Evolutionary conservation across 2,113 vertebrate genomes (phyloP).

Genomic region (Plecturocebus donacophilus): DNA sequence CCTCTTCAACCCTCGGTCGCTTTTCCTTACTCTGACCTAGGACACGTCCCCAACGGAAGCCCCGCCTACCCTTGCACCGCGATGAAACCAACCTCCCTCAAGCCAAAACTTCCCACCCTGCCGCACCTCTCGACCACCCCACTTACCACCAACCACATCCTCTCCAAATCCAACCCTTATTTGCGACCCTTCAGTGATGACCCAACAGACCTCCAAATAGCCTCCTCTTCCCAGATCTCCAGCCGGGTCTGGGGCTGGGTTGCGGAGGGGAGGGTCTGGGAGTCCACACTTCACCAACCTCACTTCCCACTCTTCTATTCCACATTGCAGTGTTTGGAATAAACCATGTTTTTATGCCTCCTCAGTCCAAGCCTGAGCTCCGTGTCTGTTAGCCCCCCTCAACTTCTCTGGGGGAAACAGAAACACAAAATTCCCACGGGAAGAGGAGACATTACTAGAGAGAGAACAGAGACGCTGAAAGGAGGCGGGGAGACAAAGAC

Average conservation of each 20-base stretch:
- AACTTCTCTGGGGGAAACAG: slow-evolving; percentile 24
- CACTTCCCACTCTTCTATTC: slow-evolving; percentile 11
- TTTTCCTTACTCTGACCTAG: slow-evolving; percentile 33
- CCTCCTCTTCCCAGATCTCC: slow-evolving; percentile 63
- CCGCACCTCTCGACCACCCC: background rate
- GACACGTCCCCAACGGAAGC: slow-evolving; percentile 47
- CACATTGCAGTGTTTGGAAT: slow-evolving; percentile 79
- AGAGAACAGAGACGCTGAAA: background rate
- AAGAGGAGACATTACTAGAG: background rate
- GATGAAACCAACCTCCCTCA: background rate
- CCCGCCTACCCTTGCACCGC: background rate
- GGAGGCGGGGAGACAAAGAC: background rate
- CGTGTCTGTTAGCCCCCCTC: slow-evolving; percentile 5
- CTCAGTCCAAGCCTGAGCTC: slow-evolving; percentile 62
- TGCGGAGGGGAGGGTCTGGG: slow-evolving; percentile 52
- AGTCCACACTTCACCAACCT: slow-evolving; percentile 11
- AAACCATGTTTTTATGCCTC: slow-evolving; percentile 81
- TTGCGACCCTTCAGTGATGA: slow-evolving; percentile 18
- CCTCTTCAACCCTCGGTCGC: background rate
- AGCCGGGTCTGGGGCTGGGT: slow-evolving; percentile 73
- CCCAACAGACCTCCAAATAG: slow-evolving; percentile 20
- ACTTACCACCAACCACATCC: slow-evolving; percentile 19
- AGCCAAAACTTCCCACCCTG: background rate
- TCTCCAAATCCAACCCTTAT: slow-evolving; percentile 35
- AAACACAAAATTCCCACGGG: slow-evolving; percentile 11